Evolutionary conservation across 2,888 invertebrate species (phyloP).

Genomic region (Cataglyphis rosenhaueri): DNA sequence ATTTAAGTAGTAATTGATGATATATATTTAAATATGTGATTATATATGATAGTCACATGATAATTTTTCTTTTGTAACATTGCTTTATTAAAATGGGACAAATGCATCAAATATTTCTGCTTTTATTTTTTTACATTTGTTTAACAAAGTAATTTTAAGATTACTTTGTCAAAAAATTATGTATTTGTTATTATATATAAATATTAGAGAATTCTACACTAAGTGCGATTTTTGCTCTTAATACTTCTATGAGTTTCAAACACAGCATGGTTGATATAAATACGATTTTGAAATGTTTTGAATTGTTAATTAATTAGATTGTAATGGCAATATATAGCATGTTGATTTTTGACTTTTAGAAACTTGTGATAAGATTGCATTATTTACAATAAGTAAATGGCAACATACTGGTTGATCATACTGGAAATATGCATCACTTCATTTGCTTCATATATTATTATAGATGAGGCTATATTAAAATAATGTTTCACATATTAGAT

Average conservation of each 20-base stretch:
- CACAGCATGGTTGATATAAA: not conserved
- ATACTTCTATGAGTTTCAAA: constrained; percentile 3
- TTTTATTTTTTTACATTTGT: not conserved
- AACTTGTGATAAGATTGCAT: constrained; percentile 2
- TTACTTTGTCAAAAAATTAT: not conserved
- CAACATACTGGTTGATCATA: not conserved
- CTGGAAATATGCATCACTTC: not conserved
- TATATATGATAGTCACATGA: not conserved
- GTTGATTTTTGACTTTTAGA: constrained; percentile 1
- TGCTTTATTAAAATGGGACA: not conserved
- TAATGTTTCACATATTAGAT: not conserved
- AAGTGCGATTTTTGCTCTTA: not conserved
- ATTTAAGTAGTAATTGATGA: not conserved
- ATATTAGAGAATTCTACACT: not conserved
- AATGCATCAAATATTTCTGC: constrained; percentile 11
- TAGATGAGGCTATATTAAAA: not conserved
- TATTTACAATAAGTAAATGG: not conserved
- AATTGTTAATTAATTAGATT: constrained; percentile 16
- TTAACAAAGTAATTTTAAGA: constrained; percentile 23
- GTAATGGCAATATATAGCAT: not conserved
- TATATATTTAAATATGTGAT: not conserved
- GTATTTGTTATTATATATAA: constrained; percentile 1
- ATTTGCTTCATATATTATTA: constrained; percentile 23
- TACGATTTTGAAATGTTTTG: not conserved
- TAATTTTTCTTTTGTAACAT: constrained; percentile 1